Evolutionary conservation across 2,113 vertebrate species (phyloP), one percentile per base, ranked within the genome.

Genomic region (Kryptolebias marmoratus): DNA sequence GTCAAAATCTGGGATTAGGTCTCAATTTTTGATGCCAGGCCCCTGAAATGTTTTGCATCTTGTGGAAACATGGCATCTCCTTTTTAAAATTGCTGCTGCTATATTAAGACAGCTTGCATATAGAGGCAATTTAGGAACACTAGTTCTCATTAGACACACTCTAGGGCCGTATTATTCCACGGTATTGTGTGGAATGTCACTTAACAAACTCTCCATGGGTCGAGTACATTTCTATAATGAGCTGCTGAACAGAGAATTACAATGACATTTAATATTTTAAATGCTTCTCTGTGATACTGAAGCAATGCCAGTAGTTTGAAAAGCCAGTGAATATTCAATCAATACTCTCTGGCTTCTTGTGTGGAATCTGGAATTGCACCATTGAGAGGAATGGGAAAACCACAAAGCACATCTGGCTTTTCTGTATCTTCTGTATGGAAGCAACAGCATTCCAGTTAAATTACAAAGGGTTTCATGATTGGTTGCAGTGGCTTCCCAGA

Each of bases 131-230:
- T 87, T 79, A 31, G 80, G 80, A 79, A 88, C 77, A 83, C 80
- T 73, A 79, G 61, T 85, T 87, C 81, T 83, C 82, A 89, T 89
- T 90, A 90, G 81, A 75, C 75, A 75, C 77, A 85, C 79, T 79
- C 79, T 12, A 31, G 71, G n/a, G 54, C 74, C 66, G 56, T 59
- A 79, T 84, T 79, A 75, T 78, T 81, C 68, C 44, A 60, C 39
- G 55, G 61, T 42, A 64, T 72, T 62, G 60, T 60, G 55, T 67
- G 74, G 75, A 88, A 85, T 89, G 80, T 85, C 86, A 81, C 85
- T 85, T 79, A 82, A 73, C 86, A 71, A 76, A 80, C 73, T 78
- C 77, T 81, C 82, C 31, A 32, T 49, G 45, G 83, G 81, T 79
- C 6, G 61, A 83, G 76, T 69, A 56, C 56, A 50, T 68, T 87